Evolutionary conservation across 2,888 invertebrate genomes (phyloP).

Genomic region (Euphydryas editha): DNA sequence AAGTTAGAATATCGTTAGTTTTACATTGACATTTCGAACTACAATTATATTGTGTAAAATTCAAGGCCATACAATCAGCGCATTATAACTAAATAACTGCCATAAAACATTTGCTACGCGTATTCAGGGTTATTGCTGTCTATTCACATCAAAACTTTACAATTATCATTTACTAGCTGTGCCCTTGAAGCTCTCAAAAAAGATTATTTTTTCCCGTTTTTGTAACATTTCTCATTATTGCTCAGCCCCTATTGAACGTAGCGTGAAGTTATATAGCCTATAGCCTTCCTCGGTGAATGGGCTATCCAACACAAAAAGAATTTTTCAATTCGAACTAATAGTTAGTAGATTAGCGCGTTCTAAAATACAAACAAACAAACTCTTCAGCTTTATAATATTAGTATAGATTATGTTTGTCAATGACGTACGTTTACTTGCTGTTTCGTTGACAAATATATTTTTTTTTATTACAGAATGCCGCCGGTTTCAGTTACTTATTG

Average conservation of each 20-base stretch:
- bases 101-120: constrained; percentile 21
- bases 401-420: background rate
- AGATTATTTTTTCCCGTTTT: too few relatives aligned
- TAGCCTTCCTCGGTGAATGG: too few relatives aligned
- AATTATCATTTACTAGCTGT: background rate
- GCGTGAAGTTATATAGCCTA: too few relatives aligned
- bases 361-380: too few relatives aligned
- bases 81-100: constrained; percentile 11
- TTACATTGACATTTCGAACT: constrained; percentile 3
- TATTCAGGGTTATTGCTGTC: constrained; percentile 16
- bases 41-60: constrained; percentile 4
- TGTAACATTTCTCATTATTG: too few relatives aligned
- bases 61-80: constrained; percentile 15
- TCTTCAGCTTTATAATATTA: too few relatives aligned
- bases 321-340: too few relatives aligned
- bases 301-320: too few relatives aligned
- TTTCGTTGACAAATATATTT: background rate
- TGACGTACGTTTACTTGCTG: background rate
- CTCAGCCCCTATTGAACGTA: too few relatives aligned
- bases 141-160: background rate
- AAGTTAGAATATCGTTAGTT: too few relatives aligned
- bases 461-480: constrained; percentile 80
- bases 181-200: too few relatives aligned
- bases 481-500: constrained; percentile 88
- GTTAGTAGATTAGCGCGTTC: too few relatives aligned